These are phyloP conservation scores for Boloria euphrosyne DNA, from an alignment of 2,888 invertebrate genomes.

Conservation along the genomic window DNA sequence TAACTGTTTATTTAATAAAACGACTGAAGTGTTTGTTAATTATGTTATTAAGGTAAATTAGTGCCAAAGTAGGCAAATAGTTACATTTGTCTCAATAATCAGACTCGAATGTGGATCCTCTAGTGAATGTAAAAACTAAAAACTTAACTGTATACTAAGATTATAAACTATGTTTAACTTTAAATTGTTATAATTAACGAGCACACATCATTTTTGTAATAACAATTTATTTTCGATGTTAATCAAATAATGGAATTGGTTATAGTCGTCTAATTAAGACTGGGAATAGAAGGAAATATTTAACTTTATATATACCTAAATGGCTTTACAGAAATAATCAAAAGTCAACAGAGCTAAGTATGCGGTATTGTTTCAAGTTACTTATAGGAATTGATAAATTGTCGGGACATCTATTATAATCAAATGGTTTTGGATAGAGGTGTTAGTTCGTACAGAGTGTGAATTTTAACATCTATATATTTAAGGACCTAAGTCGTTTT, in stretches of 20 bases:
- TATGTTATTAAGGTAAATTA: conserved; percentile 58
- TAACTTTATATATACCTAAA: conserved; percentile 25
- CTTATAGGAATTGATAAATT: conserved; percentile 35
- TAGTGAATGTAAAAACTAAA: conserved; percentile 31
- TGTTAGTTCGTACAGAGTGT: conserved; percentile 51
- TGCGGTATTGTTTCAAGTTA: conserved; percentile 21
- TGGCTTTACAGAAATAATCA: conserved; percentile 26
- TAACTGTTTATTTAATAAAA: conserved; percentile 51
- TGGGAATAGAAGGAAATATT: conserved; percentile 11
- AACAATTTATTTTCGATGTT: conserved; percentile 18
- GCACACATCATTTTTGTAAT: conserved; percentile 34
- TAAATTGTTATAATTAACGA: conserved; percentile 16
- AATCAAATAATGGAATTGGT: conserved; percentile 29
- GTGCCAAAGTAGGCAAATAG: conserved; percentile 37
- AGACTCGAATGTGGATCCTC: conserved; percentile 25
- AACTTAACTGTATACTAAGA: conserved; percentile 27
- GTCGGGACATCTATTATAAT: conserved; percentile 20
- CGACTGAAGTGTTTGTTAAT: conserved; percentile 73
- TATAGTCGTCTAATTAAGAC: conserved; percentile 25
- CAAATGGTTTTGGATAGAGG: conserved; percentile 27
- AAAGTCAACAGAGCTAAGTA: conserved; percentile 9
- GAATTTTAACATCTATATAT: conserved; percentile 46
- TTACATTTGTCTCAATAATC: conserved; percentile 27
- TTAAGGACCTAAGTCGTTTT: conserved; percentile 45
- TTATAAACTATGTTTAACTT: conserved; percentile 24